Conservation (phyloP, 2,113 vertebrate species). For the Nipponia nippon region DNA sequence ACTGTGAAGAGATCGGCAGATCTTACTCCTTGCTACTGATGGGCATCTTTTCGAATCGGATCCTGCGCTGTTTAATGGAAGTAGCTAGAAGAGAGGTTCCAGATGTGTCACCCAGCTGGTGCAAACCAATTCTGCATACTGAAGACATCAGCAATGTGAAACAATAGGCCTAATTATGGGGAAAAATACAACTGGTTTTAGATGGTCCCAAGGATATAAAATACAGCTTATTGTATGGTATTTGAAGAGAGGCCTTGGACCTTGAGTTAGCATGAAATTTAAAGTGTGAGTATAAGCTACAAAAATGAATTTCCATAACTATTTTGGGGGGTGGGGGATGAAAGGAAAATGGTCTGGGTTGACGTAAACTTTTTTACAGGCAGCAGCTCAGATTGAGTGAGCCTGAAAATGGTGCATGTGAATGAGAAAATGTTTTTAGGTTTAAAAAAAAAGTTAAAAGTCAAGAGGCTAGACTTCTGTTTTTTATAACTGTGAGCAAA, state of each 20-base stretch:
- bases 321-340: background rate
- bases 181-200: background rate
- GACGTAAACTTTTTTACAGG: background rate
- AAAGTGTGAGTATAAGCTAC: background rate
- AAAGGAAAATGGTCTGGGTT: background rate
- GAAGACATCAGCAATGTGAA: background rate
- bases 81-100: background rate
- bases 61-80: background rate
- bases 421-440: background rate
- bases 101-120: background rate
- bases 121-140: background rate
- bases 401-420: background rate
- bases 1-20: background rate
- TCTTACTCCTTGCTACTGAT: background rate
- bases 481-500: background rate
- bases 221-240: background rate
- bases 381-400: background rate
- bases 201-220: background rate
- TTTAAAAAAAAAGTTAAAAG: background rate
- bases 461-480: background rate
- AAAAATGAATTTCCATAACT: background rate
- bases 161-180: background rate
- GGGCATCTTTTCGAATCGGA: background rate
- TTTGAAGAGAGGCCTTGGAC: background rate
- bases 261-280: background rate